A percentile compares a stretch with the other conserved stretches of the same genome.
These are phyloP conservation scores for Popillia japonica DNA, from an alignment of 1,140 invertebrate genomes.

Conservation along the genomic window DNA sequence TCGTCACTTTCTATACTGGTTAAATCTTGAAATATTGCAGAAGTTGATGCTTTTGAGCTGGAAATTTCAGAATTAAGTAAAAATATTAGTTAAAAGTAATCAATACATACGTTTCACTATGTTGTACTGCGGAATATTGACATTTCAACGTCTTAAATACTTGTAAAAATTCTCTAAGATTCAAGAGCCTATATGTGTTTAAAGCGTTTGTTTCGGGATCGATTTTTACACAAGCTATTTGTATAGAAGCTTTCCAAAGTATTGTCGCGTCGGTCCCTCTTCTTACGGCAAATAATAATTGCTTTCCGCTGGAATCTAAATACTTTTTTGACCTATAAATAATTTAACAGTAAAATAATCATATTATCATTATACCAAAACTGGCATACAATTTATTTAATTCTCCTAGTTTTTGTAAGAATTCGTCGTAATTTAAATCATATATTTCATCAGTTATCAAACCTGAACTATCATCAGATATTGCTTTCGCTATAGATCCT, in stretches of 20 bases:
- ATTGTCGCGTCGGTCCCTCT: conserved; percentile 70
- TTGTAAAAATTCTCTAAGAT: conserved; percentile 69
- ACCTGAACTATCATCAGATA: conserved; percentile 48
- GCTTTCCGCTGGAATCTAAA: conserved; percentile 68
- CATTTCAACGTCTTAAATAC: conserved; percentile 64
- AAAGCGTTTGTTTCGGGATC: conserved; percentile 64
- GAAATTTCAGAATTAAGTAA: not conserved
- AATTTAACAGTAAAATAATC: conserved; percentile 41
- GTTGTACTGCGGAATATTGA: conserved; percentile 56
- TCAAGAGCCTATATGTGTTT: conserved; percentile 67
- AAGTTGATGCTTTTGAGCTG: conserved; percentile 43
- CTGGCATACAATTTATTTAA: conserved; percentile 53
- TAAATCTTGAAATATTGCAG: conserved; percentile 46
- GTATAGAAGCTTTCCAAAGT: conserved; percentile 74
- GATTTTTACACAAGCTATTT: conserved; percentile 72
- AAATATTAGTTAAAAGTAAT: too few species aligned
- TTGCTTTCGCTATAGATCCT: conserved; percentile 46
- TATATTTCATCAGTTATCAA: conserved; percentile 54
- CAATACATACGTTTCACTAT: conserved; percentile 51
- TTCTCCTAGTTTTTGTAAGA: conserved; percentile 52
- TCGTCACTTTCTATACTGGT: conserved; percentile 32
- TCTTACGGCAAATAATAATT: conserved; percentile 72
- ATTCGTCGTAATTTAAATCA: conserved; percentile 53
- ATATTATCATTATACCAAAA: too few species aligned
- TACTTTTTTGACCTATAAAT: conserved; percentile 66